phyloP scores from a whole-genome alignment of 2,888 invertebrate species.

The Troilus luridus region DNA sequence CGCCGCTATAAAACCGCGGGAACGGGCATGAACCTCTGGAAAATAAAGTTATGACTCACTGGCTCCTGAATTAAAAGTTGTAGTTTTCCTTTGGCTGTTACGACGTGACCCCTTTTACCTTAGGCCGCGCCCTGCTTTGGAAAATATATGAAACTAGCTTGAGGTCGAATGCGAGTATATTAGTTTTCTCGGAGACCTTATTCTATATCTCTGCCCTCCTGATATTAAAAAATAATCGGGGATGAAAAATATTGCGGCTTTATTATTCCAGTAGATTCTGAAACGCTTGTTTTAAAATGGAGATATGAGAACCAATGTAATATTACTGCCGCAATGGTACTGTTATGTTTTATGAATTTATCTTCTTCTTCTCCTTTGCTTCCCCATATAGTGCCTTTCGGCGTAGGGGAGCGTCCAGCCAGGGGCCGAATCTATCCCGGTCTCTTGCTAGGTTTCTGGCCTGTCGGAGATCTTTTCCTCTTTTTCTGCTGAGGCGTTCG shows the following conservation, averaged over 20 bases:
- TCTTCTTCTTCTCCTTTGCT: too few relatives aligned
- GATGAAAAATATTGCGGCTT: background rate
- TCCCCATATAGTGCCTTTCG: too few relatives aligned
- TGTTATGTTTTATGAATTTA: too few relatives aligned
- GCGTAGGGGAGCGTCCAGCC: too few relatives aligned
- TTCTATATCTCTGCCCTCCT: background rate
- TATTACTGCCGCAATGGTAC: background rate
- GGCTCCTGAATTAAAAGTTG: slow-evolving; percentile 36
- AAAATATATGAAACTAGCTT: slow-evolving; percentile 18
- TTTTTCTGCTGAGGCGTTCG: too few relatives aligned
- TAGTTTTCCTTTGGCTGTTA: slow-evolving; percentile 9
- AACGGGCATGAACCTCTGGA: background rate
- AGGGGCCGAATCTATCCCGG: too few relatives aligned
- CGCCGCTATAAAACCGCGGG: background rate
- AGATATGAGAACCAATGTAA: background rate
- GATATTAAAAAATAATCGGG: background rate
- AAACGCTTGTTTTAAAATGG: background rate
- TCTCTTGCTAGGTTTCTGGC: too few relatives aligned
- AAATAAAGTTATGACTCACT: slow-evolving; percentile 42
- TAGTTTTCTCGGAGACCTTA: background rate
- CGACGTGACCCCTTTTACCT: slow-evolving; percentile 38
- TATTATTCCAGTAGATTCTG: background rate
- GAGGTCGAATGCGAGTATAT: background rate
- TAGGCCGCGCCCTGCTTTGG: background rate
- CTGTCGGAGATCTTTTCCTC: too few relatives aligned